A percentile compares a stretch with the other conserved stretches of the same genome.
Conservation (phyloP, 2,797 vertebrate genomes). For the Acanthornis magna region DNA sequence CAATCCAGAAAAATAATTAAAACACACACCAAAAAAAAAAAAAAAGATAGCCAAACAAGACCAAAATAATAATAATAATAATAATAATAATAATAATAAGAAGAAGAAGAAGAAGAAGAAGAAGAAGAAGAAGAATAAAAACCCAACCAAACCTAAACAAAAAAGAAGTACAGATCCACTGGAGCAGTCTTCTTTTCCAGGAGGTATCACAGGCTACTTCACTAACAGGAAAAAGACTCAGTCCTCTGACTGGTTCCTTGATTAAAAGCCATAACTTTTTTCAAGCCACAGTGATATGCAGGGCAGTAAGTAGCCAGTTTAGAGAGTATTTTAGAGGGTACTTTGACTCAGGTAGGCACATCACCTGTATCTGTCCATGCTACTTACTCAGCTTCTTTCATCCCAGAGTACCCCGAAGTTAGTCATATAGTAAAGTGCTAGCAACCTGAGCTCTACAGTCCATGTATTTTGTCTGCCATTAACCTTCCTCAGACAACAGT, state of each 20-base stretch:
- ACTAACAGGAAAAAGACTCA: background rate
- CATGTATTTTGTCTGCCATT: background rate
- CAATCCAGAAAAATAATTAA: background rate
- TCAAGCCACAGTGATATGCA: background rate
- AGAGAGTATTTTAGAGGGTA: background rate
- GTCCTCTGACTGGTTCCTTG: background rate
- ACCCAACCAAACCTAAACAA: rapidly evolving
- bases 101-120: no score
- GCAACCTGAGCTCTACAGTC: background rate
- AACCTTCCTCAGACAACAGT: background rate
- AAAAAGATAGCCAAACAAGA: background rate
- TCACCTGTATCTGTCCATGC: background rate
- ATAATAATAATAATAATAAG: background rate
- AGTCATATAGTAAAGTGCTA: background rate
- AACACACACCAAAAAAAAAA: background rate
- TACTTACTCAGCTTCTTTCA: background rate
- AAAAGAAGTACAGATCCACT: background rate
- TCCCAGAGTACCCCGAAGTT: background rate
- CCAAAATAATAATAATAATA: background rate
- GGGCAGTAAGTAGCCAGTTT: background rate
- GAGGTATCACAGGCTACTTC: background rate
- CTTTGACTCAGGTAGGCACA: background rate
- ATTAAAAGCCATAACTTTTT: background rate
- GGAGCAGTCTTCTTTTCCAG: background rate
- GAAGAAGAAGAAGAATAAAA: no score